Base-by-base conservation (phyloP, 1,140 invertebrate species). In the Trachymyrmex septentrionalis region DNA sequence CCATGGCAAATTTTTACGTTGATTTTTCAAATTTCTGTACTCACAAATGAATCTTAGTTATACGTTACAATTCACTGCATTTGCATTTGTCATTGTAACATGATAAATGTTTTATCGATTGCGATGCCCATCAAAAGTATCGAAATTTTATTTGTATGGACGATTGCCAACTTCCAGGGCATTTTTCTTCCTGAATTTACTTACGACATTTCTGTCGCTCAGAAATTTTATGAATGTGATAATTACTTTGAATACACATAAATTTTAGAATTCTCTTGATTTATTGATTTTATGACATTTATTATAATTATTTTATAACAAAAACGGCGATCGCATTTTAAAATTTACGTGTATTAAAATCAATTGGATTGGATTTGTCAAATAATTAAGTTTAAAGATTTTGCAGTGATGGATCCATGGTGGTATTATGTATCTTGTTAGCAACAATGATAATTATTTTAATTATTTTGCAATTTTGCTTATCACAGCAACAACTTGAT, bases 401-500 rank as follows among this genome's bases (percentile, higher is more conserved):
- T 76, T 61, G 14, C 7, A 19, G 19, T 21, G n/a, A 76, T 16
- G 2, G 9, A 6, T 38, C 5, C 0, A 0, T 21, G 16, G 3
- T 16, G 44, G 3, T 44, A 76, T 61, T 44, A 12, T 59, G 7
- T 24, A 57, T 75, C 3, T 21, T 57, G 30, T 75, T 59, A 24
- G 1, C 3, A n/a, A n/a, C 1, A 38, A 21, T 7, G 16, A 61
- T 24, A 21, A 38, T 59, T 21, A 12, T 16, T 21, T 76, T 38
- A 61, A 61, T 76, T 61, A 76, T 76, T 76, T 76, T 9, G 7
- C 59, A 75, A 38, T 24, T 61, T 76, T 61, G 10, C 2, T 76
- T 61, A 34, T n/a, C 5, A 38, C 38, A 38, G n/a, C 50, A n/a
- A 6, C 19, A 34, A 19, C n/a, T 44, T 24, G 19, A 67, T 48